Conservation (phyloP, 2,113 vertebrate species). For the Thomomys bottae region DNA sequence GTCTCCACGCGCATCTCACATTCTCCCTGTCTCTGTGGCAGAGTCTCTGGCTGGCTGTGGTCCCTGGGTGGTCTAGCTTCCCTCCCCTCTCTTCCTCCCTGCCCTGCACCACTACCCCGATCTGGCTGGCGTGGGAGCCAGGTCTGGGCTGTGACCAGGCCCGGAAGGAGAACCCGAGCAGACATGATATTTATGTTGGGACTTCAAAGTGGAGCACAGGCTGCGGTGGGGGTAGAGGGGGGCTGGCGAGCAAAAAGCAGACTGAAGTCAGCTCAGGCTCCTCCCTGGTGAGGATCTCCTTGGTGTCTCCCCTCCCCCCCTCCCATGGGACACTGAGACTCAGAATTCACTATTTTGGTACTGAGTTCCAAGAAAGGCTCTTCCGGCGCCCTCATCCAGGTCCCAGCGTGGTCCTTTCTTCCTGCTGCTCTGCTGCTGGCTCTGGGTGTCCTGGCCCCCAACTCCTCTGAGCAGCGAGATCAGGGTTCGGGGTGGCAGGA, state of each 20-base stretch:
- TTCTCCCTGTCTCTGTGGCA: not conserved
- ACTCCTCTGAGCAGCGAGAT: not conserved
- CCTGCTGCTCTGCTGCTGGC: slow-evolving; percentile 47
- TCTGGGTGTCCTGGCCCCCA: not conserved
- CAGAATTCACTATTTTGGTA: slow-evolving; percentile 69
- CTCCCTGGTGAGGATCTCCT: slow-evolving; percentile 70
- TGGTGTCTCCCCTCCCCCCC: slow-evolving; percentile 55
- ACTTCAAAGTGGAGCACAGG: slow-evolving; percentile 76
- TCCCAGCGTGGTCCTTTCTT: slow-evolving; percentile 45
- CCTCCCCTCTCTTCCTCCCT: not conserved
- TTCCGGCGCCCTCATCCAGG: slow-evolving; percentile 61
- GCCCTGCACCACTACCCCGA: not conserved
- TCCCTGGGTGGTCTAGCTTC: slow-evolving; percentile 71
- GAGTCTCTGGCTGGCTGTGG: not conserved
- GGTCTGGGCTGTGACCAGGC: slow-evolving; percentile 71
- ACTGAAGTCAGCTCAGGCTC: slow-evolving; percentile 31
- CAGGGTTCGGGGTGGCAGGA: not conserved
- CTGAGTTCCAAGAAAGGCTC: slow-evolving; percentile 73
- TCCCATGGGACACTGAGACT: slow-evolving; percentile 56
- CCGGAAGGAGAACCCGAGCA: slow-evolving; percentile 69
- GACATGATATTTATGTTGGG: slow-evolving; percentile 80
- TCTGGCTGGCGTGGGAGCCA: slow-evolving; percentile 68
- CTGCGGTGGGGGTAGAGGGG: not conserved
- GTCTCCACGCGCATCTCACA: not conserved
- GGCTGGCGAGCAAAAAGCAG: slow-evolving; percentile 11